Evolutionary conservation across 2,113 vertebrate genomes (phyloP).

Genomic region (Tapirus terrestris): DNA sequence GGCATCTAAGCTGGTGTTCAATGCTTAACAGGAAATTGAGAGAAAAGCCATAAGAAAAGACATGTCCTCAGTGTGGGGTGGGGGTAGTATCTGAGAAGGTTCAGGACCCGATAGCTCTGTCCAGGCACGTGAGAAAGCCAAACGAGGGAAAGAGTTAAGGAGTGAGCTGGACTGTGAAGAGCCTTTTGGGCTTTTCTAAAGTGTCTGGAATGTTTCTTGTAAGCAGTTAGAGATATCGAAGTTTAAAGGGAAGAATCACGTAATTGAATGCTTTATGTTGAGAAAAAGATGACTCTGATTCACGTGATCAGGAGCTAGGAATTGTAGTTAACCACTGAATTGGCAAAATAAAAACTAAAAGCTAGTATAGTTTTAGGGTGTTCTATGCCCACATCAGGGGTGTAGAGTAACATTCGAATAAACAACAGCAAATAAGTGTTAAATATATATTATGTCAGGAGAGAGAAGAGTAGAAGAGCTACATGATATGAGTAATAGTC

Average conservation of each 20-base stretch:
- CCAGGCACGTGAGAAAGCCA: neutral
- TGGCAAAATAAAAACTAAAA: neutral
- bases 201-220: conserved; percentile 67
- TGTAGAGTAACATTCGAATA: neutral
- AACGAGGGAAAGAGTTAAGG: neutral
- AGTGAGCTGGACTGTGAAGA: neutral
- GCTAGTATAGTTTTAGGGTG: neutral
- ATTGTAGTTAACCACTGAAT: neutral
- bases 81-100: neutral
- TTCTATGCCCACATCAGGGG: neutral
- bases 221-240: conserved; percentile 42
- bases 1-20: neutral
- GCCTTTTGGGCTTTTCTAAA: neutral
- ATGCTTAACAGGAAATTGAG: neutral
- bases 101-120: neutral
- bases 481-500: neutral
- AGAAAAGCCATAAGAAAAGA: neutral
- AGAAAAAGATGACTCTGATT: neutral
- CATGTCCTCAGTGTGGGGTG: neutral
- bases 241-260: conserved; percentile 56
- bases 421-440: neutral
- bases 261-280: conserved; percentile 35
- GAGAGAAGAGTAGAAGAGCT: neutral
- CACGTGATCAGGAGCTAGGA: neutral
- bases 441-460: neutral